A percentile compares a stretch with the other conserved stretches of the same genome.
Conservation (phyloP, 1,140 invertebrate species). For the Pseudobourletiella spinata region DNA sequence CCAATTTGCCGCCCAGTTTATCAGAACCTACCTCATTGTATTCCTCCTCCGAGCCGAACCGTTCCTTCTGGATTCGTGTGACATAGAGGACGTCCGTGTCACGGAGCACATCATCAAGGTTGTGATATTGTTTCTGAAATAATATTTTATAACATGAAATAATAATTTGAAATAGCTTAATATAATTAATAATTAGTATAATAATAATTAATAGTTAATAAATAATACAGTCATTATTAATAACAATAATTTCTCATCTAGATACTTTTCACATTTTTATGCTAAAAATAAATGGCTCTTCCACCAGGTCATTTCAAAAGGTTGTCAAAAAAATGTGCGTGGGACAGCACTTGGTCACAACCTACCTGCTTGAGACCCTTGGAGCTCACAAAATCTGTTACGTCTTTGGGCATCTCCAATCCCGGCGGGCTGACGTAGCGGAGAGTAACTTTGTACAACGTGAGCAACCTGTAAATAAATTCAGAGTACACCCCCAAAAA, state of each 20-base stretch:
- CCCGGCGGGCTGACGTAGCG: conserved; percentile 79
- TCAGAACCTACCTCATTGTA: conserved; percentile 65
- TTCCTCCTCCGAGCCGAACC: conserved; percentile 73
- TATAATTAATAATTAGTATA: too few species aligned
- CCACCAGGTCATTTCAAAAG: too few species aligned
- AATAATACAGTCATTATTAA: neutral
- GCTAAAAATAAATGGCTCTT: too few species aligned
- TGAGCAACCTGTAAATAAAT: conserved; percentile 61
- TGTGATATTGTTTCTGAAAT: conserved; percentile 51
- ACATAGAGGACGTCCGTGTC: conserved; percentile 97
- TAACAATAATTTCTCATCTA: neutral
- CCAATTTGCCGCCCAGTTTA: too few species aligned
- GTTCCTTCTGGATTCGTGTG: conserved; percentile 93
- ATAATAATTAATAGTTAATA: too few species aligned
- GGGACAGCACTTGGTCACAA: too few species aligned
- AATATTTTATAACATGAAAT: neutral
- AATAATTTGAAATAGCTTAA: too few species aligned
- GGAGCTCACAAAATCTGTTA: conserved; percentile 65
- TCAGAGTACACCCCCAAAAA: too few species aligned
- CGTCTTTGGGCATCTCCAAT: conserved; percentile 81
- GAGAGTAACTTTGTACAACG: conserved; percentile 78
- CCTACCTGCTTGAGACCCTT: conserved; percentile 68
- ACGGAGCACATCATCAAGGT: conserved; percentile 72
- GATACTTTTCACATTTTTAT: too few species aligned
- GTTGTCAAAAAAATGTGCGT: too few species aligned